Conservation (phyloP, 2,113 vertebrate genomes). For the Oncorhynchus keta region DNA sequence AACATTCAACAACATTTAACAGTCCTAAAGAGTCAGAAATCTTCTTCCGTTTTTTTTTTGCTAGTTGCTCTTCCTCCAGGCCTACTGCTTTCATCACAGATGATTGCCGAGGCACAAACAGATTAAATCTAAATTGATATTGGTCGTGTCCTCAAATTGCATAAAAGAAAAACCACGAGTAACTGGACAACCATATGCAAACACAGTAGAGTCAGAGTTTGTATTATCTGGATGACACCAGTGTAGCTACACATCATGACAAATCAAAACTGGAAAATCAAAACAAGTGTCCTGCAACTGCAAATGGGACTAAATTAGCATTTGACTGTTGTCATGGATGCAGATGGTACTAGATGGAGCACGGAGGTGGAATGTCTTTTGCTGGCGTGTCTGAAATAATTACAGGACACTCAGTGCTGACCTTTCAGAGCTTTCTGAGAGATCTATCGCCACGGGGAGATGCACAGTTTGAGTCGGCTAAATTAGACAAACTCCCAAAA, state of each 20-base stretch:
- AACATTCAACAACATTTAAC: no score
- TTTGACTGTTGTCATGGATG: neutral
- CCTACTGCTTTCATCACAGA: neutral
- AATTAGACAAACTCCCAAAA: conserved; percentile 39
- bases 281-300: neutral
- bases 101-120: neutral
- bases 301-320: neutral
- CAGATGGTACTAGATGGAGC: neutral
- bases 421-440: conserved; percentile 18
- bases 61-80: neutral
- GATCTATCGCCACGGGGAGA: conserved; percentile 21
- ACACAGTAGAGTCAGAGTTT: neutral
- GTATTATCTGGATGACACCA: neutral
- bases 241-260: neutral
- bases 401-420: conserved; percentile 21
- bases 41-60: neutral
- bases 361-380: neutral
- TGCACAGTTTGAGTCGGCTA: conserved; percentile 39
- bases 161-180: neutral
- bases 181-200: neutral
- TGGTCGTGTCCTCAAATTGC: neutral
- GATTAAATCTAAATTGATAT: neutral
- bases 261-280: neutral
- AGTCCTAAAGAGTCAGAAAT: no score
- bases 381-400: conserved; percentile 11